A percentile compares a stretch with the other conserved stretches of the same genome.
Conservation (phyloP, 2,113 vertebrate genomes). For the Mastomys natalensis region DNA sequence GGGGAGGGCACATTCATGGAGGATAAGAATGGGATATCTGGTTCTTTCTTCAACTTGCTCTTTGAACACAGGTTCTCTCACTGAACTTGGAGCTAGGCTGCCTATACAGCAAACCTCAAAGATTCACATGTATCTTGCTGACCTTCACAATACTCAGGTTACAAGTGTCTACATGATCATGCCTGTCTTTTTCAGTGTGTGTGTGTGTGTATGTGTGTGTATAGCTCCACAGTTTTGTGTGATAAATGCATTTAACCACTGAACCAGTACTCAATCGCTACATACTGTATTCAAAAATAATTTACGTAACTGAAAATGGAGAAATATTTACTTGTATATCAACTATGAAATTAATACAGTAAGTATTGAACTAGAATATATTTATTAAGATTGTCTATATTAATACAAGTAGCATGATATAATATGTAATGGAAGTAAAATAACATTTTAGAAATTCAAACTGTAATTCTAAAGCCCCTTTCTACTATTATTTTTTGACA, state of each 20-base stretch:
- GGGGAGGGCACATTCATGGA: not conserved
- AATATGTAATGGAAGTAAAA: constrained; percentile 20
- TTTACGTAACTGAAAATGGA: constrained; percentile 21
- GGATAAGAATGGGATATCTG: not conserved
- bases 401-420: not conserved
- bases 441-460: constrained; percentile 28
- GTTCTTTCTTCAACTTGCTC: not conserved
- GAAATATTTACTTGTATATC: constrained; percentile 1
- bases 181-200: not conserved
- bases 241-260: not conserved
- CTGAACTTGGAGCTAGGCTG: not conserved
- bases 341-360: constrained; percentile 24
- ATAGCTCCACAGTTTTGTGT: not conserved
- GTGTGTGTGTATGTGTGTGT: not conserved
- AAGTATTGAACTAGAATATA: not conserved
- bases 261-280: not conserved
- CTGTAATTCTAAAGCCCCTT: not conserved
- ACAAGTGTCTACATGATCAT: not conserved
- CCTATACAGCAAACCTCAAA: not conserved
- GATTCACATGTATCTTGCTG: fast-evolving
- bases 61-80: not conserved
- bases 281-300: not conserved
- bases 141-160: not conserved
- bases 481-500: constrained; percentile 34
- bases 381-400: not conserved